Conservation (phyloP, 2,113 vertebrate species). For the Cyanocitta stelleri region DNA sequence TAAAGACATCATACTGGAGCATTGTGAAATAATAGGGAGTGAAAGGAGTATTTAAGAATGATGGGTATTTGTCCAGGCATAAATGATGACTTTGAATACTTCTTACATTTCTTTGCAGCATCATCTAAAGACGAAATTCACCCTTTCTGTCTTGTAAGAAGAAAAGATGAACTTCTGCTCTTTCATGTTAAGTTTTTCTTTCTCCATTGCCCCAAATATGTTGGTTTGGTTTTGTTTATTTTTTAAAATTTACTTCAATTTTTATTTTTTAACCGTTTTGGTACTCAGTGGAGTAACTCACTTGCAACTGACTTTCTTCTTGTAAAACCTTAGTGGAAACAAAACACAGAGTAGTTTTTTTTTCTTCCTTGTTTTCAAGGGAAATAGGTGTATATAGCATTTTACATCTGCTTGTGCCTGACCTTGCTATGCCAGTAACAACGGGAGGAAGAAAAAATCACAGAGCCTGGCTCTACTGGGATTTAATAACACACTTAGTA, state of each 20-base stretch:
- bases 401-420: neutral
- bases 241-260: neutral
- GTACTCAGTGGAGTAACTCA: neutral
- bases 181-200: neutral
- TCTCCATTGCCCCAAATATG: neutral
- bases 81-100: neutral
- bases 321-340: neutral
- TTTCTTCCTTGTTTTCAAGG: neutral
- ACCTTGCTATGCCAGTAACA: neutral
- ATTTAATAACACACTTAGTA: neutral
- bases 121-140: neutral
- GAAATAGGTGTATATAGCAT: neutral
- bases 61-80: neutral
- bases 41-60: neutral
- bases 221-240: neutral
- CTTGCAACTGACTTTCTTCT: neutral
- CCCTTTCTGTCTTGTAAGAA: neutral
- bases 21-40: neutral
- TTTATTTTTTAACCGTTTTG: neutral
- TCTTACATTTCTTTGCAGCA: neutral
- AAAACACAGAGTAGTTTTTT: neutral
- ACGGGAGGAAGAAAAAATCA: neutral
- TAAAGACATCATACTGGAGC: neutral
- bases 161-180: neutral
- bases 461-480: neutral